Base-by-base conservation (phyloP, 2,797 vertebrate genomes). In the Scarus forsteni region DNA sequence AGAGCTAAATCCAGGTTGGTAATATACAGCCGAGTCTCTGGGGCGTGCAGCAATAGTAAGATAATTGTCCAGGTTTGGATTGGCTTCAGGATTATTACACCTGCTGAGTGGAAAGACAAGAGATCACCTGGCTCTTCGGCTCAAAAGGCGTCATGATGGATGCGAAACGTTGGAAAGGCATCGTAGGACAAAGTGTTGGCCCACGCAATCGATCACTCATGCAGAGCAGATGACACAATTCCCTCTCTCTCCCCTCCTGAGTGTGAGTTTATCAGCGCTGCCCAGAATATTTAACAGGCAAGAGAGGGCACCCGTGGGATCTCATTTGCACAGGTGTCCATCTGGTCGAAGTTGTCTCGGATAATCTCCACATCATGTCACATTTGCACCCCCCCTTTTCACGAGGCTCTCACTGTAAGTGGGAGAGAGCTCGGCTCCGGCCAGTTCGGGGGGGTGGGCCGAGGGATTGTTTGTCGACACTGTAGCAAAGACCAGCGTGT, bases 321-420 rank as follows among this genome's bases (percentile, higher is more conserved):
- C 89, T 92, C 87, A 92, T 93, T 92, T 93, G 88, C 87, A 87
- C 92, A 93, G 91, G 90, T 93, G 92, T 92, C 93, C 92, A 93
- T 94, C 92, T 93, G 92, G 82, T 89, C 65, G 75, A 72, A 86
- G 81, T 88, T 91, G 91, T 92, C 87, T 86, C 75, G 79, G 85
- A 91, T 93, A 92, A 94, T 93, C 90, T 91, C 87, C 85, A 87
- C 88, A 91, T 93, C 89, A 88, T 89, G 91, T 92, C 80, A 79
- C 79, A 93, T 94, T 93, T 93, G 83, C 86, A 88, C 92, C 75
- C 48, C 51, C 70, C 80, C n/a, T n/a, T n/a, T 85, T 84, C 66
- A 35, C 50, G 74, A 72, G 81, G 84, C 73, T 55, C 66, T 81
- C 60, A 40, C 65, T 61, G 60, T 63, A 70, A 66, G 73, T 60